Evolutionary conservation across 1,140 invertebrate genomes (phyloP).

Genomic region (Medauroidea extradentata): DNA sequence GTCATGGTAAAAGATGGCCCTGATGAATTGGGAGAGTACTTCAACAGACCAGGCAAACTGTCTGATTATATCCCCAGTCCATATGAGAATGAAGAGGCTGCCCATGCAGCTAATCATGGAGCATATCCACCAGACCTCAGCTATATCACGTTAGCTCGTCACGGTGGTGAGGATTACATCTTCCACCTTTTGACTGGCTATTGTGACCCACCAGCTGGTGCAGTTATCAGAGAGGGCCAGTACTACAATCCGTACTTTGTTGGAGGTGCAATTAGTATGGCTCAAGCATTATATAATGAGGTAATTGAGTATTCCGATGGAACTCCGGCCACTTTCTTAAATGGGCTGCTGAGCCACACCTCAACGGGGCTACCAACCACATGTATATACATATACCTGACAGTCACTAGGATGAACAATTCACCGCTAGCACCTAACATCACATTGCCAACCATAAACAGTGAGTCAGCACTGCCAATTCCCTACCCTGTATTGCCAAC

Average conservation of each 20-base stretch:
- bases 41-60: conserved; percentile 91
- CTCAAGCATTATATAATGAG: conserved; percentile 77
- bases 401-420: no score
- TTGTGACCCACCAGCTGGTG: conserved; percentile 89
- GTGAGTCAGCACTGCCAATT: no score
- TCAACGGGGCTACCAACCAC: no score
- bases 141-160: conserved; percentile 82
- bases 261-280: conserved; percentile 97
- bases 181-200: conserved; percentile 96
- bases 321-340: conserved; percentile 94
- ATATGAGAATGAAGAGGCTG: conserved; percentile 94
- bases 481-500: no score
- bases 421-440: no score
- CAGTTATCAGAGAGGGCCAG: conserved; percentile 82
- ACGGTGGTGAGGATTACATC: conserved; percentile 91
- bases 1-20: conserved; percentile 83
- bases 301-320: conserved; percentile 79
- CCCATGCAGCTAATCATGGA: conserved; percentile 90
- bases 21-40: conserved; percentile 87
- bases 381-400: no score
- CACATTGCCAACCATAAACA: no score
- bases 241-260: conserved; percentile 99
- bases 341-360: conserved; percentile 90
- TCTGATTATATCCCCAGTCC: conserved; percentile 88
- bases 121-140: conserved; percentile 95